Evolutionary conservation across 2,888 invertebrate species (phyloP).

Genomic region (Amiota communis): DNA sequence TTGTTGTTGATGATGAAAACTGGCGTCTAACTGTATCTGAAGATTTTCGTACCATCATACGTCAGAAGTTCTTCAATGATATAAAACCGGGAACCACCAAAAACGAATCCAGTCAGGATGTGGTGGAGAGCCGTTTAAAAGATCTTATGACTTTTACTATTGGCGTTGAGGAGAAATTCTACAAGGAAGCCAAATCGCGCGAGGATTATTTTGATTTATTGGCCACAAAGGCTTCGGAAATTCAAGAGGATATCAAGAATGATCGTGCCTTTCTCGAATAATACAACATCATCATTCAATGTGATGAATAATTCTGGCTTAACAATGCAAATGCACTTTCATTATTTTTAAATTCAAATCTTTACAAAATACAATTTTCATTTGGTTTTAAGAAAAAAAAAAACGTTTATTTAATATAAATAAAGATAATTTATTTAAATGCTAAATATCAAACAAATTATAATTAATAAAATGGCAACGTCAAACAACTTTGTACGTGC

Average conservation of each 20-base stretch:
- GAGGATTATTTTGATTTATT: constrained; percentile 4
- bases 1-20: background rate
- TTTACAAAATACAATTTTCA: background rate
- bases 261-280: too few species aligned
- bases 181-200: background rate
- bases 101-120: too few species aligned
- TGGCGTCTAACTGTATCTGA: background rate
- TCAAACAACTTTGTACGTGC: constrained; percentile 39
- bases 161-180: background rate
- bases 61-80: constrained; percentile 1
- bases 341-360: background rate
- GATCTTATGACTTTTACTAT: background rate
- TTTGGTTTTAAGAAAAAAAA: background rate
- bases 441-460: background rate
- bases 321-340: background rate
- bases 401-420: background rate
- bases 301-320: background rate
- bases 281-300: background rate
- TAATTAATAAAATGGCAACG: background rate
- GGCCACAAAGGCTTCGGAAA: background rate
- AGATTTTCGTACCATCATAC: background rate
- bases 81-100: background rate
- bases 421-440: background rate
- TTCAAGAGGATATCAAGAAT: background rate
- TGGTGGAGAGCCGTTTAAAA: too few species aligned